These are phyloP conservation scores for Drosophila ambigua DNA, from an alignment of 1,140 invertebrate genomes.

Conservation along the genomic window DNA sequence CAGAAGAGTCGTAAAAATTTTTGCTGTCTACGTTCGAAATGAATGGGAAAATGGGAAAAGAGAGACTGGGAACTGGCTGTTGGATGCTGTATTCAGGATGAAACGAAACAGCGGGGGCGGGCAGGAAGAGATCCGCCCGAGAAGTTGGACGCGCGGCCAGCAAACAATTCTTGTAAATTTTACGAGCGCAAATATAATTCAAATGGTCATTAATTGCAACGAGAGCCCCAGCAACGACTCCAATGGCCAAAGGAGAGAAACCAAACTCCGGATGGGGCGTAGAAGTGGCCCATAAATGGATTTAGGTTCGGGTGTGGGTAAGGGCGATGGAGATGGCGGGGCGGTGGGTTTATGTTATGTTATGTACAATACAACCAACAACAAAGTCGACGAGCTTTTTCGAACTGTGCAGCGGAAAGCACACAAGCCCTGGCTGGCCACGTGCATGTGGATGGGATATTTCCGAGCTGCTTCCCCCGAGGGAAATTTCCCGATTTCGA, in stretches of 20 bases:
- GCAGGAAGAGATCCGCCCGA: too few relatives aligned
- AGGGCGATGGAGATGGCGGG: conserved; percentile 6
- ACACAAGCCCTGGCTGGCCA: conserved; percentile 17
- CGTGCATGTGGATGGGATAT: conserved; percentile 64
- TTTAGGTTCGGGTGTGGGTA: conserved; percentile 56
- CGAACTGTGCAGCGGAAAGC: conserved; percentile 49
- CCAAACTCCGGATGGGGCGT: conserved; percentile 64
- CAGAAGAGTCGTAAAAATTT: conserved; percentile 80
- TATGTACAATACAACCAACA: conserved; percentile 45
- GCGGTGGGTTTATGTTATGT: conserved; percentile 17
- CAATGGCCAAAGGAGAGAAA: conserved; percentile 32
- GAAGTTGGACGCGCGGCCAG: conserved; percentile 35
- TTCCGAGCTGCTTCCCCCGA: conserved; percentile 6
- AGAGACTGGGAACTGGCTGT: conserved; percentile 1
- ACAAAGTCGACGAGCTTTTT: conserved; percentile 48
- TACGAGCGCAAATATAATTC: conserved; percentile 83
- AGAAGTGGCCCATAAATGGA: conserved; percentile 77
- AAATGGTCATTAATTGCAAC: conserved; percentile 83
- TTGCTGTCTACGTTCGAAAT: conserved; percentile 77
- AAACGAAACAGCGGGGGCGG: too few relatives aligned
- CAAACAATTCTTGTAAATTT: conserved; percentile 82
- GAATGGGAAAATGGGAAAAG: conserved; percentile 47
- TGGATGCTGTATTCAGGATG: too few relatives aligned
- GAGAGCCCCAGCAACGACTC: conserved; percentile 50
- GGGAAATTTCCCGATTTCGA: conserved; percentile 44